Percentiles rank a stretch among this genome's conserved stretches.
These are phyloP conservation scores for Malurus elegans DNA, from an alignment of 2,113 vertebrate species.

Conservation along the genomic window DNA sequence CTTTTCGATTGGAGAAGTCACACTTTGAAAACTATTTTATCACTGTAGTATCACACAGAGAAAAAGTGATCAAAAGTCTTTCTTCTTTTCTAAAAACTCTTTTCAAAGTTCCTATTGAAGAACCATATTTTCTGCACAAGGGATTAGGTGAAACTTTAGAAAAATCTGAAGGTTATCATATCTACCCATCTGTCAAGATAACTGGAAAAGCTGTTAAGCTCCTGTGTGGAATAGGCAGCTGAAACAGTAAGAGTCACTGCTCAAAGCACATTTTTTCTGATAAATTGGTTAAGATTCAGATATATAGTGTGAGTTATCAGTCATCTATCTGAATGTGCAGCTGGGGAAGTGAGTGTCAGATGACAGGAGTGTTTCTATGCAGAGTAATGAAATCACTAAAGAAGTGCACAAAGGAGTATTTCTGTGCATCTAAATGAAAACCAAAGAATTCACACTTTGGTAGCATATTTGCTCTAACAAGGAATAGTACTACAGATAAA, in stretches of 20 bases:
- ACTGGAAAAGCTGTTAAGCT: neutral
- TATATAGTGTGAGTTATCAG: neutral
- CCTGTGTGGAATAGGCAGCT: neutral
- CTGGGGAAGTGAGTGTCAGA: neutral
- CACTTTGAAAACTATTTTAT: neutral
- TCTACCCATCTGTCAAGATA: neutral
- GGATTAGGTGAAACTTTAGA: neutral
- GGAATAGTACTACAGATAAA: neutral
- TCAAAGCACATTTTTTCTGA: neutral
- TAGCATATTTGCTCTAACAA: neutral
- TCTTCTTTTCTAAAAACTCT: neutral
- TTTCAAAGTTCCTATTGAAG: neutral
- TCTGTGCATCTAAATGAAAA: neutral
- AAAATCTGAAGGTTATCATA: neutral
- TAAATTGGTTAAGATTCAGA: neutral
- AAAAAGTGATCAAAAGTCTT: neutral
- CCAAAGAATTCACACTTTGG: neutral
- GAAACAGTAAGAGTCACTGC: neutral
- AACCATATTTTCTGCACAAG: neutral
- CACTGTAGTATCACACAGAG: neutral
- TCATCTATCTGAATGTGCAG: neutral
- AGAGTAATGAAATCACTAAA: neutral
- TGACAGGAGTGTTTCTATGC: neutral
- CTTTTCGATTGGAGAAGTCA: neutral
- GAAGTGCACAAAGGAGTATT: accelerated